Evolutionary conservation across 1,140 invertebrate species (phyloP), one percentile per base, ranked within the genome.

Genomic region (Pentalonia nigronervosa): DNA sequence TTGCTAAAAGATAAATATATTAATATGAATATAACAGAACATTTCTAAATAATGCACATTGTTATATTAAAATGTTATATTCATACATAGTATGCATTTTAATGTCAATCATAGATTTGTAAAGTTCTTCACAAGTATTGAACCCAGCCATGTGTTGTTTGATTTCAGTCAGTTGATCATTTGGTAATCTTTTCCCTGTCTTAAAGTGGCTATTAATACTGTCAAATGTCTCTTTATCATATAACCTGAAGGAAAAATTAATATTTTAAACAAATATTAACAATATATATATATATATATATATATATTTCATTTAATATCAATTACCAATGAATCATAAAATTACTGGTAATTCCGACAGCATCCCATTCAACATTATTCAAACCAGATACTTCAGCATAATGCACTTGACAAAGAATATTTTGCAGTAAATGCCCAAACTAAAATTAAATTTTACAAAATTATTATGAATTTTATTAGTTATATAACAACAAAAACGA

Each of bases 321-420:
- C 48, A 94, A 94, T 94, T 95, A 96, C 97, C 97, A 98, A 95
- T 97, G 97, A 25, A 96, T 96, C 96, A 99, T 96, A 87, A 99
- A 97, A 94, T 98, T 96, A 1, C 97, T 96, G 84, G 97, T 97
- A 1, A 98, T 96, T 94, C 97, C 97, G 0, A 97, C 96, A 23
- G 97, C 97, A 95, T 99, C 99, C 98, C 98, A 99, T 95, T 99
- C 98, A 0, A 99, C 96, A 95, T 98, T 98, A 1, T 97, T 97
- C 7, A 98, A 95, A 3, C 98, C 98, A 17, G 98, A 96, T 1
- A 98, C 96, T 95, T 98, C 98, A n/a, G 96, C 96, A 94, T 98
- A 98, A 7, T 97, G 97, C 0, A 97, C 97, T 95, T 96, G 97
- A 4, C 97, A 97, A 50, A 99, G 95, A 93, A 98, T 95, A 95